A percentile compares a stretch with the other conserved stretches of the same genome.
Evolutionary conservation across 2,113 vertebrate genomes (phyloP).

Genomic region (Colistium nudipinnis): DNA sequence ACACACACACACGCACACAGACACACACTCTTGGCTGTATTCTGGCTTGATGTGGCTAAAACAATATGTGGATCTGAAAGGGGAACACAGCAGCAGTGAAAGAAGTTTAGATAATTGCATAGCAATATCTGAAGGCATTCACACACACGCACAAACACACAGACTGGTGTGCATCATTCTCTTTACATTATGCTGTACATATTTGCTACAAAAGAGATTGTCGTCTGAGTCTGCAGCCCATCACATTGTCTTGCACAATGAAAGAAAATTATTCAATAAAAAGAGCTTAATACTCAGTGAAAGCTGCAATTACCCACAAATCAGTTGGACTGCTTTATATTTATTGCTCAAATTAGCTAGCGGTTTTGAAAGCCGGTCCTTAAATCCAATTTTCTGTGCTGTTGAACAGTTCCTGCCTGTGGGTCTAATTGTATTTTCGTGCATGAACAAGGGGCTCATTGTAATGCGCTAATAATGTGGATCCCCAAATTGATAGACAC

Average conservation of each 20-base stretch:
- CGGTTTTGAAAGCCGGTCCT: slow-evolving; percentile 44
- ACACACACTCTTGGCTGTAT: slow-evolving; percentile 28
- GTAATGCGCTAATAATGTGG: slow-evolving; percentile 67
- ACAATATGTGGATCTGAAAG: slow-evolving; percentile 63
- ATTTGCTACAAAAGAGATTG: not conserved
- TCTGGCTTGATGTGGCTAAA: slow-evolving; percentile 67
- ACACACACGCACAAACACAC: slow-evolving; percentile 8
- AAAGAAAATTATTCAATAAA: not conserved
- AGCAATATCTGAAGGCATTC: slow-evolving; percentile 41
- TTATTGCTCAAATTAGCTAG: slow-evolving; percentile 43
- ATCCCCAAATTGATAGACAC: slow-evolving; percentile 75
- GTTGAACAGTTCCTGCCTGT: slow-evolving; percentile 25
- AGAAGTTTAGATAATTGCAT: slow-evolving; percentile 59
- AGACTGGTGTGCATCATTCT: not conserved
- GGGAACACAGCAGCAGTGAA: slow-evolving; percentile 43
- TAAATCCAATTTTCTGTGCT: slow-evolving; percentile 35
- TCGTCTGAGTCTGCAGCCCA: not conserved
- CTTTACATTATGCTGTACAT: slow-evolving; percentile 2
- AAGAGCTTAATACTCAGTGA: not conserved
- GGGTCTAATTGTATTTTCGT: slow-evolving; percentile 53
- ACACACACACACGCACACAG: not conserved
- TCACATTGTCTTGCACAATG: not conserved
- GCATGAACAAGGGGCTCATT: slow-evolving; percentile 74
- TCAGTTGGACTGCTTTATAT: slow-evolving; percentile 8
- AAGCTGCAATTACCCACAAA: slow-evolving; percentile 9